Conservation (phyloP, 2,113 vertebrate species). For the Thamnophis sirtalis region DNA sequence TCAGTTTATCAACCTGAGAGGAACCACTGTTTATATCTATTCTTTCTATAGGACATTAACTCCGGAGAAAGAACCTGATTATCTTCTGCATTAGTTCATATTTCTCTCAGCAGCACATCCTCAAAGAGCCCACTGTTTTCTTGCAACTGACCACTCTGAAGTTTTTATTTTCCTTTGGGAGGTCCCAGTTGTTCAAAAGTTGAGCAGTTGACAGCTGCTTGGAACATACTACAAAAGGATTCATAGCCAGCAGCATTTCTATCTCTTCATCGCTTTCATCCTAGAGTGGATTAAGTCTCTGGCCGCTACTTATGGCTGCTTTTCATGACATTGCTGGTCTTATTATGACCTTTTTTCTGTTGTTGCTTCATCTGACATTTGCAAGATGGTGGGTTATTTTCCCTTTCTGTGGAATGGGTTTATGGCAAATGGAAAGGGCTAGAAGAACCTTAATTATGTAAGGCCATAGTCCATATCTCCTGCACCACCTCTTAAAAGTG, state of each 20-base stretch:
- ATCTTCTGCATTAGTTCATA: constrained; percentile 54
- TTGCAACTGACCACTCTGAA: constrained; percentile 58
- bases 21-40: constrained; percentile 55
- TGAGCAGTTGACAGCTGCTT: constrained; percentile 67
- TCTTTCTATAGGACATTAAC: constrained; percentile 57
- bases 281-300: constrained; percentile 59
- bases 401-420: constrained; percentile 22
- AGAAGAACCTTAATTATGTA: constrained; percentile 7
- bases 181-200: constrained; percentile 53
- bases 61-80: constrained; percentile 50
- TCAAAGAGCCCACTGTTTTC: constrained; percentile 64
- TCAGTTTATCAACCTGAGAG: constrained; percentile 58
- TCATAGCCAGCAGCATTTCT: constrained; percentile 63
- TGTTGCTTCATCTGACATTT: constrained; percentile 55
- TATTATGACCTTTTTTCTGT: constrained; percentile 60
- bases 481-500: background rate
- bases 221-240: constrained; percentile 57
- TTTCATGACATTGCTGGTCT: constrained; percentile 59
- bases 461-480: background rate
- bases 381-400: constrained; percentile 48
- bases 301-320: constrained; percentile 68
- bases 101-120: constrained; percentile 59
- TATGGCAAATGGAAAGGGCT: constrained; percentile 30
- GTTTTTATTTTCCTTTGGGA: constrained; percentile 69
- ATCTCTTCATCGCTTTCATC: constrained; percentile 63